Base-by-base conservation (phyloP, 2,888 invertebrate species). In the Priocnemis perturbator region DNA sequence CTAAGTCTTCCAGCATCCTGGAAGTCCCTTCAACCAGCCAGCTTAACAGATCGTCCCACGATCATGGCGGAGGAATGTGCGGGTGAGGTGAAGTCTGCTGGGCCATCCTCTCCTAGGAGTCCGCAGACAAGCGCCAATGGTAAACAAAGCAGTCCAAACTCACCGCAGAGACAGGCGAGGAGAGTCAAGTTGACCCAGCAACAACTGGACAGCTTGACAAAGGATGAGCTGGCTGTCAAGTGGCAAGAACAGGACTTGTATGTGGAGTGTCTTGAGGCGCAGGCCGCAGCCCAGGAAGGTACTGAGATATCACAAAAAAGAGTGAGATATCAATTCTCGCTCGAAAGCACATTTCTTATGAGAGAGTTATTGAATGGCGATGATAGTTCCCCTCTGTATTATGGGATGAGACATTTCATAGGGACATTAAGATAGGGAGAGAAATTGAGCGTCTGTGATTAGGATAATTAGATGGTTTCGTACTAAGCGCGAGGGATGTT, bases 221-320 rank as follows among this genome's bases (percentile, higher is more conserved):
- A 91, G 85, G 92, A 93, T 81, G 93, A 94, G 84, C 92, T 94
- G 88, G 91, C 92, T 83, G 91, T 91, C 89, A 92, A 93, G 86
- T 95, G 95, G 95, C 92, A 91, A 89, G 92, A 92, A 89, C 94
- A 95, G 92, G 94, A 95, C 90, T 91, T 91, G 87, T 95, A 94
- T 91, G 92, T 95, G 90, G 93, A 94, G 89, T 91, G 91, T 86
- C 92, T 95, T 90, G 95, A 95, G 92, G 91, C 93, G 82, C 93
- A 93, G 91, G 91, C 92, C 90, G 91, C 93, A 90, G 92, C 92
- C 91, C 93, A 94, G 92, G 94, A 95, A 94, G 94, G 94, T 94
- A 94, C 92, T 92, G 87, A 88, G 86, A 86, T 85, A 84, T 86
- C 83, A 84, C 37, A 37, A 37, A 37, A 37, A 37, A 81, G 84